Evolutionary conservation across 2,113 vertebrate species (phyloP).

Genomic region (Chrysemys picta): DNA sequence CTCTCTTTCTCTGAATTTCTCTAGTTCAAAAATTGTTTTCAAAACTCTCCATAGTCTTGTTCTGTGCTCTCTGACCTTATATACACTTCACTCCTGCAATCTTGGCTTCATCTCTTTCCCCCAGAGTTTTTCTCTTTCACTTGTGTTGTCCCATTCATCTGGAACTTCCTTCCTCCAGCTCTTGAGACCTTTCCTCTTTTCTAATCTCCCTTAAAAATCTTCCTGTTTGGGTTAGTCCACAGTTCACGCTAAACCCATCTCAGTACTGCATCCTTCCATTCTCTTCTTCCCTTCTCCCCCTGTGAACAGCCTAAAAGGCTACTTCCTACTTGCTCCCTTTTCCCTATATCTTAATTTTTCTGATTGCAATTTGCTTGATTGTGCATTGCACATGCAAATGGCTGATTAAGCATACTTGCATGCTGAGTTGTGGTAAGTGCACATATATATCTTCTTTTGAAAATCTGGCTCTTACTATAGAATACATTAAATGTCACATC

Average conservation of each 20-base stretch:
- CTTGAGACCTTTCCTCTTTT: not conserved
- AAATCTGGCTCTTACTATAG: not conserved
- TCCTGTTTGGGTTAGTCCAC: not conserved
- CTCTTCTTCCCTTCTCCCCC: not conserved
- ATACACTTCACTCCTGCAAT: fast-evolving
- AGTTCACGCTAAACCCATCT: not conserved
- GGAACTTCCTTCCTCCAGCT: not conserved
- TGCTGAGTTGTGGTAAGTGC: not conserved
- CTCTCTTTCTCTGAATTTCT: not conserved
- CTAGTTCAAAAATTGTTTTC: not conserved
- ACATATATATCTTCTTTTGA: not conserved
- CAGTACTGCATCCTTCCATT: not conserved
- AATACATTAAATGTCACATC: not conserved
- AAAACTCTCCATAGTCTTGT: not conserved
- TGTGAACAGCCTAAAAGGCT: not conserved
- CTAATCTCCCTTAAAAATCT: not conserved
- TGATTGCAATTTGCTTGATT: not conserved
- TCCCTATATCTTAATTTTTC: not conserved
- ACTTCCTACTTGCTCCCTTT: not conserved
- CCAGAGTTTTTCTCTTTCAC: not conserved
- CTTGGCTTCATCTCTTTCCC: not conserved
- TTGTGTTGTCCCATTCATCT: not conserved
- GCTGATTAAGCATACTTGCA: not conserved
- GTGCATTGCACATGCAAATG: not conserved
- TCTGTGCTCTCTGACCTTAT: not conserved